Evolutionary conservation across 2,888 invertebrate species (phyloP), one percentile per base, ranked within the genome.

Genomic region (Steinernema scapterisci): DNA sequence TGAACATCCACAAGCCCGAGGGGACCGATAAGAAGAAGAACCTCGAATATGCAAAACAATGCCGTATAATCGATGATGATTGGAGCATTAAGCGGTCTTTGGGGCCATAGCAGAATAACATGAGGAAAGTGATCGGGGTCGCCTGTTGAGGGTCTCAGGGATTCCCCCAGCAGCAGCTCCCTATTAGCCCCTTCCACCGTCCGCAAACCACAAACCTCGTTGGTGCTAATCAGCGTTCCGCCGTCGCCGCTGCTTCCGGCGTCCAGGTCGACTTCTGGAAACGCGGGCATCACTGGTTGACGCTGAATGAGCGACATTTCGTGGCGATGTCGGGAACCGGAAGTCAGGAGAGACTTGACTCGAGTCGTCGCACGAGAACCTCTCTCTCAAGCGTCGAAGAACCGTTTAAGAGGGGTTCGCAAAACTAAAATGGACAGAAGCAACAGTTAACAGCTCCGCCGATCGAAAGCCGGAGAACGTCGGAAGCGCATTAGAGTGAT

Each of bases 241-340:
- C 84, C 85, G 46, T 85, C 81, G 9, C 84, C 85, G 25, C 85
- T 86, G 6, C 84, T 84, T 43, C 85, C 81, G 9, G 83, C 85
- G 44, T 85, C 81, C 25, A 83, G 75, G 76, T 85, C 84, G 56
- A 85, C 76, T 23, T 82, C 78, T 21, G 80, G 80, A 25, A 75
- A 63, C 63, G 63, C 63, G 63, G 63, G 63, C 31, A 63, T 21
- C 63, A 63, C 31, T 31, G 63, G 63, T 19, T 63, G 63, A 31
- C 63, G 63, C 63, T 63, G 63, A 63, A 63, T 63, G 63, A 63
- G 63, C 63, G 63, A 63, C 63, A 63, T 63, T 19, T 48, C 6
- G 54, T n/a, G 19, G 48, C 48, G 25, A 21, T 21, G 25, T 31
- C 38, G 63, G 63, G 27, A 63, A 54, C 54, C 54, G 54, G 63